Evolutionary conservation across 2,888 invertebrate species (phyloP).

Genomic region (Allolobophora icterica): DNA sequence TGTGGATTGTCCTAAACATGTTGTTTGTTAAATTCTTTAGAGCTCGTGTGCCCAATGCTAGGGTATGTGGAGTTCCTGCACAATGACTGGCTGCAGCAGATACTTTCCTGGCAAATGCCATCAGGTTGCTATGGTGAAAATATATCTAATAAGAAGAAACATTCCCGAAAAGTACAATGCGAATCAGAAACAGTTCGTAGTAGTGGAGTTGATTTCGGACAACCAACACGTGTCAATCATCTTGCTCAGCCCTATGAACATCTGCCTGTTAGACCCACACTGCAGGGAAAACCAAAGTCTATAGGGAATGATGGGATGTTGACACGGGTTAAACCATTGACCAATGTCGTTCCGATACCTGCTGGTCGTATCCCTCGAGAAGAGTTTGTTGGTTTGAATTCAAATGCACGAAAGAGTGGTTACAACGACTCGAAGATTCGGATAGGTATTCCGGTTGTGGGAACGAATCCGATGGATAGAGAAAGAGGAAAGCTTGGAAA

Average conservation of each 20-base stretch:
- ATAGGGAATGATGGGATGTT: neutral
- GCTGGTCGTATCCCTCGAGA: neutral
- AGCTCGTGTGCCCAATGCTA: conserved; percentile 61
- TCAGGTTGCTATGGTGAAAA: too few species aligned
- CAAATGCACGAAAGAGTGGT: neutral
- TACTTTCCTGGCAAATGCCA: too few species aligned
- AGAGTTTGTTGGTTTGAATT: neutral
- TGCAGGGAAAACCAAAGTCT: too few species aligned
- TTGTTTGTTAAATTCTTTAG: conserved; percentile 50
- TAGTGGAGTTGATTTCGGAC: neutral
- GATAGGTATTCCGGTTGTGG: neutral
- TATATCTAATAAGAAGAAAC: conserved; percentile 42
- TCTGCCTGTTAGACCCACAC: too few species aligned
- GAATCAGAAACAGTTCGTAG: neutral
- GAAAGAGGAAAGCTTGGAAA: neutral
- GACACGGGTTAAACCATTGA: neutral
- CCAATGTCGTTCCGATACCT: neutral
- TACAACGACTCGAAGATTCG: neutral
- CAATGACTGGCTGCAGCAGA: too few species aligned
- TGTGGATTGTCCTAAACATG: too few species aligned
- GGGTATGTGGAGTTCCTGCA: conserved; percentile 63
- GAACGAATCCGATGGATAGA: neutral
- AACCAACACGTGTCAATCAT: too few species aligned
- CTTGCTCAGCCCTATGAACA: too few species aligned
- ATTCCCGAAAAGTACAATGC: neutral